phyloP scores from a whole-genome alignment of 2,888 invertebrate species.

The Ferdinandea cuprea region DNA sequence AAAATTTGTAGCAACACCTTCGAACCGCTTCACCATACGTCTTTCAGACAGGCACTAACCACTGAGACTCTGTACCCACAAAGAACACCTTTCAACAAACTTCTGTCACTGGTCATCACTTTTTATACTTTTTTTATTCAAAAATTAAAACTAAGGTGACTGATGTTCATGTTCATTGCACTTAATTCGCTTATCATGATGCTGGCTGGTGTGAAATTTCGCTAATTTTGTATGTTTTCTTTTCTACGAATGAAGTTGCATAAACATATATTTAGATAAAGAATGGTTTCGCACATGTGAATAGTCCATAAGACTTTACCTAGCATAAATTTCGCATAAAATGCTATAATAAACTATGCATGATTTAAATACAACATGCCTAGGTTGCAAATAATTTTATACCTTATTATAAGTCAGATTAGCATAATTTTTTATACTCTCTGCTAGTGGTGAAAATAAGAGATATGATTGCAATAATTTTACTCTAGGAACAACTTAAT shows the following conservation, averaged over 20 bases:
- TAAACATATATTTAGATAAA: neutral
- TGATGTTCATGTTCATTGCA: neutral
- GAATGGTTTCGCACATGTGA: conserved; percentile 31
- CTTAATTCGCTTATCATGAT: conserved; percentile 1
- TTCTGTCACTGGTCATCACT: too few species aligned
- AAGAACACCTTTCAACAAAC: too few species aligned
- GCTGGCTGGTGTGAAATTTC: conserved; percentile 14
- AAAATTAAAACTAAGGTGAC: neutral
- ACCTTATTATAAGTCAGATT: neutral
- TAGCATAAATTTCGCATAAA: conserved; percentile 11
- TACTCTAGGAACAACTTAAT: neutral
- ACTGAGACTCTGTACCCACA: too few species aligned
- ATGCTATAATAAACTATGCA: conserved; percentile 4
- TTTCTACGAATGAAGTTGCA: neutral
- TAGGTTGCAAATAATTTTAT: neutral
- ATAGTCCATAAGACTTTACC: neutral
- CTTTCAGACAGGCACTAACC: too few species aligned
- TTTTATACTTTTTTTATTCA: too few species aligned
- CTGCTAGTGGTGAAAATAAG: neutral
- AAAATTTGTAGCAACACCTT: too few species aligned
- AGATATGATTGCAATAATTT: neutral
- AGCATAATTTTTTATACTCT: neutral
- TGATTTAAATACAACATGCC: conserved; percentile 1
- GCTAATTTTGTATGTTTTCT: neutral
- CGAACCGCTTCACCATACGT: too few species aligned